Conservation (phyloP, 1,140 invertebrate genomes). For the Eubasilissa regina region DNA sequence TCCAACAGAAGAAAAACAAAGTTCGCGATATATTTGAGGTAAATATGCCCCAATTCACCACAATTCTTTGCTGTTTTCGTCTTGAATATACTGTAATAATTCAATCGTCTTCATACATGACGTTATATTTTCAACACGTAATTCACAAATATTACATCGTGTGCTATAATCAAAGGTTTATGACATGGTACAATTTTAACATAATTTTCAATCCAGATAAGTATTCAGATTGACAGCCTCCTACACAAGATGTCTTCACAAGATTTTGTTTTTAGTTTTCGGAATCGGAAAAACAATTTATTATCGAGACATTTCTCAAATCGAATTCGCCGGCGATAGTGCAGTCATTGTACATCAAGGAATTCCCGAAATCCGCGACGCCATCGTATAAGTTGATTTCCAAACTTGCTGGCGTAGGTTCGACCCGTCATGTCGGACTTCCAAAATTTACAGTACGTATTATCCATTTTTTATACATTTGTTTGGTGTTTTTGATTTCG, state of each 20-base stretch:
- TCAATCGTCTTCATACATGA: no score
- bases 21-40: background rate
- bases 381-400: conserved; percentile 21
- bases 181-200: no score
- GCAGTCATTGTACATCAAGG: conserved; percentile 12
- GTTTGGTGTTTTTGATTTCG: no score
- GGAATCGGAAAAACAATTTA: conserved; percentile 22
- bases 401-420: background rate
- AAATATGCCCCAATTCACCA: no score
- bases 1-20: conserved; percentile 2
- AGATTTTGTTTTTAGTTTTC: conserved; percentile 45
- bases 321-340: conserved; percentile 55
- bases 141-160: no score
- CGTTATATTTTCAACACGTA: no score
- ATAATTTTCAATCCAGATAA: background rate
- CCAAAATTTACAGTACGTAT: no score
- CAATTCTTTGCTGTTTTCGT: no score
- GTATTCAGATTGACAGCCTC: background rate
- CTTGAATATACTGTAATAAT: no score
- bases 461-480: no score
- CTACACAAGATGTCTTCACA: conserved; percentile 3
- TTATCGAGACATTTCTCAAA: background rate
- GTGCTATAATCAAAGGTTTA: no score
- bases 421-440: no score
- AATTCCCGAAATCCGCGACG: background rate